Evolutionary conservation across 30 jellyfish, hydroid and myxozoan species (phyloP), one percentile per base, ranked within the genome.

Genomic region (Pseudorhiza aurosa): DNA sequence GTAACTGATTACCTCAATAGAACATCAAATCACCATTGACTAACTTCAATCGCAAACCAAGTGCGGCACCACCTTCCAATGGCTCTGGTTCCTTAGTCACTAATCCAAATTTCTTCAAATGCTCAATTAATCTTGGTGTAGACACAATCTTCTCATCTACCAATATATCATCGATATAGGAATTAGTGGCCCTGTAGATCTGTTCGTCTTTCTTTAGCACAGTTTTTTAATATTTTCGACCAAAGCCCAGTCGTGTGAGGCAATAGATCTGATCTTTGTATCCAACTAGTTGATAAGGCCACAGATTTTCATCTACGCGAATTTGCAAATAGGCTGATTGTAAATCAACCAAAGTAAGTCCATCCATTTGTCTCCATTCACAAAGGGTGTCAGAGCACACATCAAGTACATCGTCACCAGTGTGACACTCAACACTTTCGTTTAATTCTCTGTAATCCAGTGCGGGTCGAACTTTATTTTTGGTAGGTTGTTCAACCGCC

Each of bases 241-340:
- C 84, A 40, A 70, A 70, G n/a, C 74, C 84, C 84, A 70, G 22
- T 24, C 81, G 84, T 19, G 84, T 70, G 37, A 70, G 22, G 81
- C 21, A 21, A 32, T 70, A 70, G 43, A 24, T 0, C 14, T 15
- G 14, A 40, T 77, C 74, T 70, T 70, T 42, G 28, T 39, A 46
- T 35, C 18, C 27, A 0, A 73, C 58, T 21, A 47, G 19, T 76
- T 73, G 60, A 46, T 12, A 46, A 22, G 27, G 21, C 60, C 60
- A 12, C 27, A 46, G 60, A 46, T 46, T 27, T 8, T 21, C 50
- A 58, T 15, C 78, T 9, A 49, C 36, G 22, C 18, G 58, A 2
- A 73, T 11, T 76, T 73, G 87, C 51, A 73, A 33, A 53, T 53
- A 73, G 21, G 87, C 87, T 18, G 10, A 5, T 60, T 35, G 14